Percentiles rank a stretch among this genome's conserved stretches.
phyloP scores from a whole-genome alignment of 2,888 invertebrate genomes.

The Sarcophaga subvicina region DNA sequence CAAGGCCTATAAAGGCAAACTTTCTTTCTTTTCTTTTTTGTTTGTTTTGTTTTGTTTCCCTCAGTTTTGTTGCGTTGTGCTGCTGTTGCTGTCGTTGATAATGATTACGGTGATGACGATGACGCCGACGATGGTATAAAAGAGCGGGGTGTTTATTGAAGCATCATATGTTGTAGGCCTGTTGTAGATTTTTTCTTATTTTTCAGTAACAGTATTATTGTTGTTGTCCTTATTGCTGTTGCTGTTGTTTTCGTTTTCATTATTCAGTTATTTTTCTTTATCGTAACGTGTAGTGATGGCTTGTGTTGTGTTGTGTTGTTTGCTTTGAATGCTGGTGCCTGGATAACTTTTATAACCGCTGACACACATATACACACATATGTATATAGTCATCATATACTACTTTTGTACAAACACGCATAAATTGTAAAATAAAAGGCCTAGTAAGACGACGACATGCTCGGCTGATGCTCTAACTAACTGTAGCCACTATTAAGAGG shows the following conservation, averaged over 20 bases:
- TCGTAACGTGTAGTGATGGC: conserved; percentile 12
- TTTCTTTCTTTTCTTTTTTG: conserved; percentile 17
- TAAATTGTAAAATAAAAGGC: conserved; percentile 4
- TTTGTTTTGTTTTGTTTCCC: conserved; percentile 13
- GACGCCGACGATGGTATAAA: conserved; percentile 1
- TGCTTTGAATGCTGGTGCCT: conserved; percentile 72
- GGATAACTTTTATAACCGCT: conserved; percentile 74
- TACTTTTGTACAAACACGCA: conserved; percentile 31
- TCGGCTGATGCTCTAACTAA: conserved; percentile 2
- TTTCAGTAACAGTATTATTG: conserved; percentile 16
- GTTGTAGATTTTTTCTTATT: conserved; percentile 18
- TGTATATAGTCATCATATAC: conserved; percentile 9
- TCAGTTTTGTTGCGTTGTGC: conserved; percentile 2
- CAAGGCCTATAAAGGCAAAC: conserved; percentile 49
- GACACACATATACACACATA: conserved; percentile 69
- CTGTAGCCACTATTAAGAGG: conserved; percentile 5
- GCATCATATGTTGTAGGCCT: conserved; percentile 51
- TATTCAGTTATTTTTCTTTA: conserved; percentile 23
- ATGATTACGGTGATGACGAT: conserved; percentile 5
- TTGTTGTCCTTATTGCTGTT: conserved; percentile 5
- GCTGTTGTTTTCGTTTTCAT: neutral
- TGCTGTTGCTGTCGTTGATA: conserved; percentile 14
- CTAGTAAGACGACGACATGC: conserved; percentile 21
- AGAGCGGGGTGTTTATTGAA: conserved; percentile 41
- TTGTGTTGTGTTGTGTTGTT: conserved; percentile 32